Conservation (phyloP, 2,797 vertebrate genomes). For the Falco berigora region DNA sequence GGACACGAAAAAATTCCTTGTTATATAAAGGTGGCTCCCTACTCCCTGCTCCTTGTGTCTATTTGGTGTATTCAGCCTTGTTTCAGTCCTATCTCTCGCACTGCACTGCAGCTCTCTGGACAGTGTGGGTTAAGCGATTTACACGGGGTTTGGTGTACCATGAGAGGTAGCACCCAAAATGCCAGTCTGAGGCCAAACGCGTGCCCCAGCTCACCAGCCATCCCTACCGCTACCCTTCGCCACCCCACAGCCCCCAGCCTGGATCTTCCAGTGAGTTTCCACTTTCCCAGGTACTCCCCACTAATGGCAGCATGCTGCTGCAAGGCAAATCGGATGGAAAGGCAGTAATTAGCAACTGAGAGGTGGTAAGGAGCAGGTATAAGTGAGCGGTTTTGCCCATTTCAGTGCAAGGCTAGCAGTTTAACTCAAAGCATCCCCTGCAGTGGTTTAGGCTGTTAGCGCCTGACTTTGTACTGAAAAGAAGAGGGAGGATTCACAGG, state of each 20-base stretch:
- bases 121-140: background rate
- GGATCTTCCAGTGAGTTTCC: background rate
- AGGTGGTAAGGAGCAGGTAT: background rate
- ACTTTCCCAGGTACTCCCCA: background rate
- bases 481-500: background rate
- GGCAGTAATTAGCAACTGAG: background rate
- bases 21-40: background rate
- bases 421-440: slow-evolving; percentile 50
- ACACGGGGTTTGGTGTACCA: background rate
- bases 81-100: background rate
- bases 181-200: background rate
- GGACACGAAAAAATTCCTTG: background rate
- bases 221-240: background rate
- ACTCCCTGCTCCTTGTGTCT: background rate
- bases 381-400: background rate
- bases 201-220: background rate
- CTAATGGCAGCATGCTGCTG: background rate
- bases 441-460: slow-evolving; percentile 44
- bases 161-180: background rate
- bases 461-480: slow-evolving; percentile 1
- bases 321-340: background rate
- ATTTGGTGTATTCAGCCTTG: background rate
- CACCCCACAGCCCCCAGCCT: rapidly evolving
- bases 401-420: slow-evolving; percentile 15
- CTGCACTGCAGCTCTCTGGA: background rate